Evolutionary conservation across 2,888 invertebrate species (phyloP), one percentile per base, ranked within the genome.

Genomic region (Eristalis pertinax): DNA sequence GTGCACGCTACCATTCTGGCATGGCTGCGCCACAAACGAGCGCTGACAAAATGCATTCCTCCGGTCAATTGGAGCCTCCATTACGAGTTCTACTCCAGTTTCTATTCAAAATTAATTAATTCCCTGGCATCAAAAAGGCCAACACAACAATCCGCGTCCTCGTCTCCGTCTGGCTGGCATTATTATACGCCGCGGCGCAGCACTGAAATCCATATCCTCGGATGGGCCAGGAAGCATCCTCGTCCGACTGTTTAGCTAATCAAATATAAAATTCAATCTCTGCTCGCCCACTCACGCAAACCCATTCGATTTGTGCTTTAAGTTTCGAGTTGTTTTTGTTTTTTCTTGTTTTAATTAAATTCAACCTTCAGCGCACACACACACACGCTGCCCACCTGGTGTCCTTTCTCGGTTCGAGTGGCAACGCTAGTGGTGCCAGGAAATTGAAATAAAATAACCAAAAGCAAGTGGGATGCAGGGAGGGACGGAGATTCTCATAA

Each of bases 191-290:
- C 1, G 26, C 26, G 4, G 26, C 26, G 2, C 26, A 4, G 26
- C 50, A 50, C 7, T 50, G 50, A 19, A 50, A 50, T 60, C 26
- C 13, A 60, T 60, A 19, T 22, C 56, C 56, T 56, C 22, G 22
- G 19, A 13, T 11, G 11, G 35, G 10, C 35, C 1, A n/a, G 35
- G 10, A 10, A 8, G 35, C 35, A 35, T 35, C 35, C 50, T 7
- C 50, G 60, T 15, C 4, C 3, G 3, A 0, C 26, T 60, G 60
- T 64, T 77, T 73, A 82, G 78, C 77, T 70, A 82, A 79, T 82
- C 82, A 86, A 86, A 78, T 78, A 82, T 81, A 85, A 85, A 85
- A 76, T 74, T 69, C 85, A 86, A 86, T 85, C 85, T 72, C 60
- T 74, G 63, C 50, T 43, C 1, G 32, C 10, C 10, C 32, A 32